These are phyloP conservation scores for Orthonyx spaldingii DNA, from an alignment of 2,113 vertebrate genomes.

Conservation along the genomic window DNA sequence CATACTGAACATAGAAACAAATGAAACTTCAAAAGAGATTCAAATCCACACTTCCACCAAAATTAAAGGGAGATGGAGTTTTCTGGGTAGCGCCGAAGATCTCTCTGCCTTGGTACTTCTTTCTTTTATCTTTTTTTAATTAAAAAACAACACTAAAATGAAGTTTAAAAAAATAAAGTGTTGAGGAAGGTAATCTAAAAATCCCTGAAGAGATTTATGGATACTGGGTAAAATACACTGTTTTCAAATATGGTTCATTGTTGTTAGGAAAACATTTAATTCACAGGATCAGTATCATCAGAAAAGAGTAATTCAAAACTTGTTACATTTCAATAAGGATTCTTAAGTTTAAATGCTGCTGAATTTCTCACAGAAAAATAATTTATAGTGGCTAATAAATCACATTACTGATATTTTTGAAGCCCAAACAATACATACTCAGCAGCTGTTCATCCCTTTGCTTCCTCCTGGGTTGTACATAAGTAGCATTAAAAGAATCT, in stretches of 20 bases:
- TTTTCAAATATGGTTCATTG: not conserved
- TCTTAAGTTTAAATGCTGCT: not conserved
- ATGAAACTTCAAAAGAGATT: not conserved
- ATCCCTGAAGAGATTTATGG: not conserved
- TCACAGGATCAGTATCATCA: not conserved
- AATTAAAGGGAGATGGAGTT: not conserved
- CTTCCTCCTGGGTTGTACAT: slow-evolving; percentile 93
- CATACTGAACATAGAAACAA: not conserved
- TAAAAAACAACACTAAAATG: not conserved
- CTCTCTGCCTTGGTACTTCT: not conserved
- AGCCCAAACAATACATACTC: slow-evolving; percentile 77
- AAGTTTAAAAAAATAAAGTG: not conserved
- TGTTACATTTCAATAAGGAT: not conserved
- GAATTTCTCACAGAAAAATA: not conserved
- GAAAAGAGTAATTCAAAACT: not conserved
- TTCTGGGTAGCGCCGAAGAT: not conserved
- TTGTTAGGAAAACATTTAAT: not conserved
- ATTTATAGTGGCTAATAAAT: not conserved
- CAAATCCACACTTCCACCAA: not conserved
- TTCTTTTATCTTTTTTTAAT: not conserved
- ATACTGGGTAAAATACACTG: not conserved
- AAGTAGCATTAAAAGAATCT: slow-evolving; percentile 94
- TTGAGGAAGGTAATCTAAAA: not conserved
- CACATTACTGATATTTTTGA: not conserved
- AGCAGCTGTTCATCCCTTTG: slow-evolving; percentile 97